Conservation (phyloP, 2,113 vertebrate species). For the Callochromis pleurospilus region DNA sequence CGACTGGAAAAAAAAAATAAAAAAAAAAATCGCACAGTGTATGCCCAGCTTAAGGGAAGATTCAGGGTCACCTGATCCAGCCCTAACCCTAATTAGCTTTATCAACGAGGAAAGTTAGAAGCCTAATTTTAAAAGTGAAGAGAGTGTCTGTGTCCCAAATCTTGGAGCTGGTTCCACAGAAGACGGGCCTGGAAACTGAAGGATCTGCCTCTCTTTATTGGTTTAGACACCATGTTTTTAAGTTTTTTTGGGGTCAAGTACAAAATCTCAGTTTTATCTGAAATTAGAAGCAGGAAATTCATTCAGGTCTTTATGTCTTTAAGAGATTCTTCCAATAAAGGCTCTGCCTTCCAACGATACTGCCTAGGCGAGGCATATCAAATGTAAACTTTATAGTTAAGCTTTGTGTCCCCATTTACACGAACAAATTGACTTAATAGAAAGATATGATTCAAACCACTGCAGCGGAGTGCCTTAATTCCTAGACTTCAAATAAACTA, state of each 20-base stretch:
- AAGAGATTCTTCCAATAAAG: neutral
- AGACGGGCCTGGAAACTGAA: neutral
- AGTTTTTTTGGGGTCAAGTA: neutral
- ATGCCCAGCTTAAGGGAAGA: rapidly evolving
- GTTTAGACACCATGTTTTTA: neutral
- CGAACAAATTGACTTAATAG: neutral
- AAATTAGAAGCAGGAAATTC: neutral
- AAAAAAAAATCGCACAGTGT: too few species aligned
- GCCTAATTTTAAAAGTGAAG: neutral
- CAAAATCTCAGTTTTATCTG: neutral
- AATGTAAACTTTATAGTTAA: neutral
- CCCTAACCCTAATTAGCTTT: neutral
- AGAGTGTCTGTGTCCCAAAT: neutral
- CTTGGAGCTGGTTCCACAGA: neutral
- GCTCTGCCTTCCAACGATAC: neutral
- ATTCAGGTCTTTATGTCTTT: neutral
- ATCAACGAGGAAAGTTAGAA: neutral
- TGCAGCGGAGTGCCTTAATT: neutral
- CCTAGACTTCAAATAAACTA: neutral
- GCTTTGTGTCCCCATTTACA: neutral
- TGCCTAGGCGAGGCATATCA: neutral
- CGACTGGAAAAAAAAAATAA: neutral
- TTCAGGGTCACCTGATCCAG: neutral
- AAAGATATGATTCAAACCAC: neutral
- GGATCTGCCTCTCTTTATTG: neutral